These are phyloP conservation scores for Oithona nana DNA, from an alignment of 2,888 invertebrate species.

Conservation along the genomic window DNA sequence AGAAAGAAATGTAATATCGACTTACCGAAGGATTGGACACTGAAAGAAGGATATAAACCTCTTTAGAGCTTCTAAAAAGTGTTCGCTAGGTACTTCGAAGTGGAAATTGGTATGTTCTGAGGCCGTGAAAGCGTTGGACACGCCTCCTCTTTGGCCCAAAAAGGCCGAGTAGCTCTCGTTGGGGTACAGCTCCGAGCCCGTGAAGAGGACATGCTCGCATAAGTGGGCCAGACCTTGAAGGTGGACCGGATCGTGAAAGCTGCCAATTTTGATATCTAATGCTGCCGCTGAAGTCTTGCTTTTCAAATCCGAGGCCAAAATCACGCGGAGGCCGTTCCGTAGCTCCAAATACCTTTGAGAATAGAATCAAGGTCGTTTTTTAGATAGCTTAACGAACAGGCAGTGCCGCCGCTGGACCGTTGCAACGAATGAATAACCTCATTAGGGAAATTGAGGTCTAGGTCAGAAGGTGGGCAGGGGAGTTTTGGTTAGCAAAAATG, in stretches of 20 bases:
- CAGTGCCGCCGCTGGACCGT: too few relatives aligned
- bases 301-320: neutral
- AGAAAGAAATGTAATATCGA: too few relatives aligned
- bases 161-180: conserved; percentile 5
- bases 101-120: conserved; percentile 16
- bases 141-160: conserved; percentile 11
- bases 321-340: conserved; percentile 3
- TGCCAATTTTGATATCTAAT: conserved; percentile 13
- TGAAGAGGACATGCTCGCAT: conserved; percentile 13
- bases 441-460: too few relatives aligned
- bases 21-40: conserved; percentile 15
- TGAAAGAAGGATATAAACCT: conserved; percentile 14
- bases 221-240: conserved; percentile 16
- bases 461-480: too few relatives aligned
- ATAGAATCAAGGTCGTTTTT: neutral
- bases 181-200: conserved; percentile 14
- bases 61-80: conserved; percentile 11
- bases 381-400: too few relatives aligned
- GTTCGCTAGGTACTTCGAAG: conserved; percentile 13
- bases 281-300: conserved; percentile 1
- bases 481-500: too few relatives aligned
- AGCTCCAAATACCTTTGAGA: conserved; percentile 9
- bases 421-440: too few relatives aligned
- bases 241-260: conserved; percentile 8
- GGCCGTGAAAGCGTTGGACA: conserved; percentile 12